These are phyloP conservation scores for Dipodomys spectabilis DNA, from an alignment of 2,113 vertebrate species.

Conservation along the genomic window DNA sequence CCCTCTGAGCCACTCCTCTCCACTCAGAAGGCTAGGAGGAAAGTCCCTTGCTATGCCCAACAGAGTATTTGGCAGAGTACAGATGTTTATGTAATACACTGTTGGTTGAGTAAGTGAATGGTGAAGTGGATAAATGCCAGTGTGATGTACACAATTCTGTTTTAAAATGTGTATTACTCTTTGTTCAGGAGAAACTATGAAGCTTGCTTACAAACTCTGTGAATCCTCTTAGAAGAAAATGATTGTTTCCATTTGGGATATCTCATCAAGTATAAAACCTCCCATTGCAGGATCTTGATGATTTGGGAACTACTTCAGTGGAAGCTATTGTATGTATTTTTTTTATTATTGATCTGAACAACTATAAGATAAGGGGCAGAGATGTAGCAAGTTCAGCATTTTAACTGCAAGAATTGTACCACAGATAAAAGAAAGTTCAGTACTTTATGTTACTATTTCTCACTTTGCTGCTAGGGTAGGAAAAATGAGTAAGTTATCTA, in stretches of 20 bases:
- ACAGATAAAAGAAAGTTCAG: not conserved
- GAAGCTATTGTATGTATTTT: slow-evolving; percentile 19
- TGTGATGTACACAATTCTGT: not conserved
- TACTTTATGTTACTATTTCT: not conserved
- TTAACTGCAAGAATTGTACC: slow-evolving; percentile 35
- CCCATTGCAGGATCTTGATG: not conserved
- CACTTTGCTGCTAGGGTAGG: not conserved
- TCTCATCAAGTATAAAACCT: slow-evolving; percentile 47
- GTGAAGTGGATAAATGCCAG: not conserved
- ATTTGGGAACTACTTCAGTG: not conserved
- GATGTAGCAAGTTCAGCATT: slow-evolving; percentile 3
- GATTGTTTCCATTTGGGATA: slow-evolving; percentile 14
- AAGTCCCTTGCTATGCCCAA: not conserved
- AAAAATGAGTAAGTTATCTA: not conserved
- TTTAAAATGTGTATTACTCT: not conserved
- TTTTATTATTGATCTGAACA: slow-evolving; percentile 46
- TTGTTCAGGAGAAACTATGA: not conserved
- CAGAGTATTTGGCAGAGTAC: fast-evolving
- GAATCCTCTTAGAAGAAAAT: not conserved
- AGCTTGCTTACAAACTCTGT: slow-evolving; percentile 17
- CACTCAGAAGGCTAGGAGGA: fast-evolving
- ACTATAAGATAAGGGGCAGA: not conserved
- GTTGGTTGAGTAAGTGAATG: not conserved
- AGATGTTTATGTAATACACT: not conserved
- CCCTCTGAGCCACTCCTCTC: fast-evolving